Conservation (phyloP, 1,140 invertebrate genomes). For the Drosophila tsacasi region DNA sequence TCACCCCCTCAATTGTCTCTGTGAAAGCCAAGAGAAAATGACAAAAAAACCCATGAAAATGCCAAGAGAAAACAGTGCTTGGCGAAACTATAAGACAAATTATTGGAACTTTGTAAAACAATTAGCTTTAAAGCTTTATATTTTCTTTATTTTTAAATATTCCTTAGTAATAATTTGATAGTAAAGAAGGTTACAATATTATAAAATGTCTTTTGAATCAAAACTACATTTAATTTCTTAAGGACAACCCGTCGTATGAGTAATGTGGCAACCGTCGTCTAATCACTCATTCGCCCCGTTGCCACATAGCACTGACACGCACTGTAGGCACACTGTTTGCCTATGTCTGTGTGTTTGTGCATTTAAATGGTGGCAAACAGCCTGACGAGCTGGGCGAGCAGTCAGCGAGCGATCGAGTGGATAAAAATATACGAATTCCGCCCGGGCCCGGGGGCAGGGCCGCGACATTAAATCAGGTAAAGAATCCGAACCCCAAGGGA, state of each 20-base stretch:
- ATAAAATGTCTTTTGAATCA: background rate
- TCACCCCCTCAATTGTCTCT: constrained; percentile 13
- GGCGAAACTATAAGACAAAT: background rate
- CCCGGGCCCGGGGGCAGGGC: constrained; percentile 53
- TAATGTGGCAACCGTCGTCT: background rate
- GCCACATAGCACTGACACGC: constrained; percentile 3
- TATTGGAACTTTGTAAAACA: background rate
- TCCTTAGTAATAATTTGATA: too few species aligned
- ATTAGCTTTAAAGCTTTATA: background rate
- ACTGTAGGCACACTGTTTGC: constrained; percentile 29
- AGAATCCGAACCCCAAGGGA: background rate
- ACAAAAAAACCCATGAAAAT: constrained; percentile 3
- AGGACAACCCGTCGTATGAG: background rate
- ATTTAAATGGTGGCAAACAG: constrained; percentile 40
- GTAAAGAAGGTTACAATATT: background rate
- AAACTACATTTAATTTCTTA: too few species aligned
- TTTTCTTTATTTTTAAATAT: background rate
- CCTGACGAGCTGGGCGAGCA: constrained; percentile 58
- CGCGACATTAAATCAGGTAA: constrained; percentile 18
- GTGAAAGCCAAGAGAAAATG: constrained; percentile 10
- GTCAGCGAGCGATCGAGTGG: constrained; percentile 66
- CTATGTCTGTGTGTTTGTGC: constrained; percentile 9
- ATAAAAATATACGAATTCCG: constrained; percentile 76
- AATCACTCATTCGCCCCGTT: constrained; percentile 31
- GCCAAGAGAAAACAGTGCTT: constrained; percentile 8